Evolutionary conservation across 2,888 invertebrate genomes (phyloP).

Genomic region (Drosophila fungiperda): DNA sequence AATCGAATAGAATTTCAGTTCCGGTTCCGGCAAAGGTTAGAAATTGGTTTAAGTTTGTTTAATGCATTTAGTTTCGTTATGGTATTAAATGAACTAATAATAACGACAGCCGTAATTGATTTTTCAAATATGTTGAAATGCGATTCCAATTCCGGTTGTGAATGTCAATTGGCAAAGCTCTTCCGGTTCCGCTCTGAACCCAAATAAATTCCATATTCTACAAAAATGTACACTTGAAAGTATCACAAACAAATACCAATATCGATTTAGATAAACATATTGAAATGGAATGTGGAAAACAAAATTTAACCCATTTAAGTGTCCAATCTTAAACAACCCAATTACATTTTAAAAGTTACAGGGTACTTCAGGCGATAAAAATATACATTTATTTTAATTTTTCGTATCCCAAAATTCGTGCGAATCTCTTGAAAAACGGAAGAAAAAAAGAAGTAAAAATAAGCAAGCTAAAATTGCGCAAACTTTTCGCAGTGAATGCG

Average conservation of each 20-base stretch:
- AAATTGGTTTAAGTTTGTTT: background rate
- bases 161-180: background rate
- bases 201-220: background rate
- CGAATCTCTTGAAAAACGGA: slow-evolving; percentile 26
- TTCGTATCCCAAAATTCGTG: slow-evolving; percentile 32
- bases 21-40: background rate
- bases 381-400: background rate
- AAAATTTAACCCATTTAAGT: background rate
- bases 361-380: slow-evolving; percentile 26
- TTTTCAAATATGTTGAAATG: background rate
- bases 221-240: background rate
- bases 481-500: slow-evolving; percentile 37
- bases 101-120: background rate
- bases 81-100: background rate
- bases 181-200: background rate
- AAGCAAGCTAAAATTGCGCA: slow-evolving; percentile 33
- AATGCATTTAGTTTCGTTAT: background rate
- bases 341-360: background rate
- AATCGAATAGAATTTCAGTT: background rate
- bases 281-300: background rate
- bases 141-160: background rate
- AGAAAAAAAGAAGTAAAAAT: slow-evolving; percentile 7
- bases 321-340: background rate
- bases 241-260: background rate
- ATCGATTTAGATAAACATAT: background rate